Conservation (phyloP, 2,113 vertebrate species). For the Dasyornis broadbenti region DNA sequence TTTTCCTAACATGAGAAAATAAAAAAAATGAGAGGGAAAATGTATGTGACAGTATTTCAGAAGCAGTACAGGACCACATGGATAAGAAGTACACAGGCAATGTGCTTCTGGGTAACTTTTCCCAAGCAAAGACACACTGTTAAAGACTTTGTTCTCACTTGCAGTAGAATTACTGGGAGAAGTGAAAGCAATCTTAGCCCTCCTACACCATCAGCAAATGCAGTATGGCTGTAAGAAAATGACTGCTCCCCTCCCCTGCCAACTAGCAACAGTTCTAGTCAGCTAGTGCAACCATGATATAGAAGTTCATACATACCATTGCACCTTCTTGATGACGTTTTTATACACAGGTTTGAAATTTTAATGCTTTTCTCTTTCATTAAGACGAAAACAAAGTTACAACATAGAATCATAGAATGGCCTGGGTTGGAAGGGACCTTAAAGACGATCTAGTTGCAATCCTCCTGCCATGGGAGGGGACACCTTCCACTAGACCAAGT, state of each 20-base stretch:
- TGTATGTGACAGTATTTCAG: neutral
- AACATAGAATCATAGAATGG: neutral
- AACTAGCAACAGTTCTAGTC: neutral
- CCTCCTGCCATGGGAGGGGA: neutral
- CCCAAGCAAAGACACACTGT: neutral
- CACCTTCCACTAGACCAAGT: neutral
- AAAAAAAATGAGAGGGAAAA: neutral
- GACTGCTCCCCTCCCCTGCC: neutral
- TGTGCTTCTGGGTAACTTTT: neutral
- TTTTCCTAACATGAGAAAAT: neutral
- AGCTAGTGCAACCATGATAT: neutral
- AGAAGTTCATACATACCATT: neutral
- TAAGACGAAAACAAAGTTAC: neutral
- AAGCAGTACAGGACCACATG: neutral
- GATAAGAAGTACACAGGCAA: neutral
- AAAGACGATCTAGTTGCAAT: neutral
- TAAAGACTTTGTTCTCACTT: neutral
- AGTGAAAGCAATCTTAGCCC: neutral
- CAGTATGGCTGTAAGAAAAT: neutral
- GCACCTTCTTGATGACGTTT: neutral
- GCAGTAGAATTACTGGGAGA: neutral
- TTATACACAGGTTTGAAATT: neutral
- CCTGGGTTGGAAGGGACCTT: neutral
- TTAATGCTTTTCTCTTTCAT: neutral
- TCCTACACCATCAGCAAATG: neutral